phyloP scores from a whole-genome alignment of 1,140 invertebrate genomes.

The Hycleus cichorii region DNA sequence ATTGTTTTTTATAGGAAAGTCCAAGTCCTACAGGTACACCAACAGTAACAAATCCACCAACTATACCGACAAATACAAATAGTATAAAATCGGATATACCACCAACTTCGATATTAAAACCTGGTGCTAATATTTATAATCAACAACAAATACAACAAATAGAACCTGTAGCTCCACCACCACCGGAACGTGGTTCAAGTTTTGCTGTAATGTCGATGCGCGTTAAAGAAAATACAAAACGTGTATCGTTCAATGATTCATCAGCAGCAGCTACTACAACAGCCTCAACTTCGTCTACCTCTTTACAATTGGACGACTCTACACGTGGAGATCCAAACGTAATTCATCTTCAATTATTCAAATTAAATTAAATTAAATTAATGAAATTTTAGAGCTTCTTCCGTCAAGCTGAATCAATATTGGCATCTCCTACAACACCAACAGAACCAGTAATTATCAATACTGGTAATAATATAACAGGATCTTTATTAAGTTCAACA shows the following conservation, averaged over 20 bases:
- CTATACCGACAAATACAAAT: not conserved
- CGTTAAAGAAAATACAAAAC: slow-evolving; percentile 44
- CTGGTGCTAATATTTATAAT: slow-evolving; percentile 17
- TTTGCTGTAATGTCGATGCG: slow-evolving; percentile 70
- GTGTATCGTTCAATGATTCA: slow-evolving; percentile 38
- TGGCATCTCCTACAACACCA: slow-evolving; percentile 64
- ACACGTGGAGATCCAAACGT: slow-evolving; percentile 76
- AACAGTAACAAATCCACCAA: not conserved
- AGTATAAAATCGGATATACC: slow-evolving; percentile 25
- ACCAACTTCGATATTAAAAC: slow-evolving; percentile 38
- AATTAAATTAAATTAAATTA: not conserved
- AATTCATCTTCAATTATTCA: slow-evolving; percentile 28
- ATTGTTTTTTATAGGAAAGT: slow-evolving; percentile 28
- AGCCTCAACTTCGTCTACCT: slow-evolving; percentile 37
- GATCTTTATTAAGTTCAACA: too few relatives aligned
- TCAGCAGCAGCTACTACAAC: slow-evolving; percentile 32
- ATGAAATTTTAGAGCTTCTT: slow-evolving; percentile 64
- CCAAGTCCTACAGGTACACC: slow-evolving; percentile 16
- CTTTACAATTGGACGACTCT: slow-evolving; percentile 45
- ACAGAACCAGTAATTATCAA: slow-evolving; percentile 44
- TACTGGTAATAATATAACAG: slow-evolving; percentile 33
- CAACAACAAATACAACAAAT: slow-evolving; percentile 24
- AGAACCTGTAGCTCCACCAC: slow-evolving; percentile 52
- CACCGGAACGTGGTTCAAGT: slow-evolving; percentile 71
- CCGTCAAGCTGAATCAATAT: slow-evolving; percentile 66